phyloP scores from a whole-genome alignment of 2,797 vertebrate species.

The Chelon auratus region DNA sequence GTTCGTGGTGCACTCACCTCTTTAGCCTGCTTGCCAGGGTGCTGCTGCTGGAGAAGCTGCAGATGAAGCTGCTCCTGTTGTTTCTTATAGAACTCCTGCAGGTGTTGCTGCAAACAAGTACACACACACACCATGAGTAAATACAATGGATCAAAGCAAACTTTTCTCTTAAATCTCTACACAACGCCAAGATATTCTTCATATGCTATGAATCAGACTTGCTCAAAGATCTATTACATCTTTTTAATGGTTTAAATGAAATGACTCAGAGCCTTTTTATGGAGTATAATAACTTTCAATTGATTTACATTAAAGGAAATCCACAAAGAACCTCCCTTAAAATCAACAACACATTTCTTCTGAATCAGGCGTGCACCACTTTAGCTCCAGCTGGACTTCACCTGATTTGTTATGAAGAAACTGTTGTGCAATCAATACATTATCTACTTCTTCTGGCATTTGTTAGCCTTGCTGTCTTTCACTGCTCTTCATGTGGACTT shows the following conservation, averaged over 20 bases:
- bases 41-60: constrained; percentile 99
- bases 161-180: not conserved
- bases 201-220: not conserved
- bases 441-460: constrained; percentile 51
- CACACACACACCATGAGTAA: constrained; percentile 25
- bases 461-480: constrained; percentile 49
- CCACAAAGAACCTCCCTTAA: not conserved
- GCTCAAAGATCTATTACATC: constrained; percentile 31
- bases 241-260: not conserved
- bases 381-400: constrained; percentile 34
- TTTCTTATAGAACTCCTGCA: constrained; percentile 99
- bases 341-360: constrained; percentile 19
- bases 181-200: not conserved
- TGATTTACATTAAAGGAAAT: constrained; percentile 13
- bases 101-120: constrained; percentile 93
- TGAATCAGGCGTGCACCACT: not conserved
- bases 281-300: not conserved
- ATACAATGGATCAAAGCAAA: not conserved
- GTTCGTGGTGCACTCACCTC: constrained; percentile 85
- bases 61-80: constrained; percentile 99
- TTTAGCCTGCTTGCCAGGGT: constrained; percentile 96
- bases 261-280: not conserved
- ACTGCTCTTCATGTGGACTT: constrained; percentile 70
- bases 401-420: constrained; percentile 38
- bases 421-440: constrained; percentile 60